These are phyloP conservation scores for Anodontia alba DNA, from an alignment of 2,888 invertebrate species.

Conservation along the genomic window DNA sequence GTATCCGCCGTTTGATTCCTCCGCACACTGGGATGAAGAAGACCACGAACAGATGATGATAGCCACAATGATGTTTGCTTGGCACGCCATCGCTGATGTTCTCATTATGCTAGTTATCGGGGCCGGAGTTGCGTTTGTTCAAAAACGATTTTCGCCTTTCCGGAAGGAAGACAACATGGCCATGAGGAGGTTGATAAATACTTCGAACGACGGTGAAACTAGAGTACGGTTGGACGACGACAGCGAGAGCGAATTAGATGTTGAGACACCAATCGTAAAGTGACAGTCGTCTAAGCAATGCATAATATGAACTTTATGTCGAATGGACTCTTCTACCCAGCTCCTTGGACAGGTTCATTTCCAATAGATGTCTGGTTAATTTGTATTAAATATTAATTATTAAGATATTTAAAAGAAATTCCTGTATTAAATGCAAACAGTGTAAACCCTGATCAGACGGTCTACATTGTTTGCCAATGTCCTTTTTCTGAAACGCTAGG, in stretches of 20 bases:
- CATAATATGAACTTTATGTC: too few species aligned
- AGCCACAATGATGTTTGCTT: slow-evolving; percentile 84
- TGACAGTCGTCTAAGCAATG: too few species aligned
- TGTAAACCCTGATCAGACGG: too few species aligned
- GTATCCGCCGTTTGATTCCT: slow-evolving; percentile 84
- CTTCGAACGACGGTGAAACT: slow-evolving; percentile 72
- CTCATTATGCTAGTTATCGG: slow-evolving; percentile 76
- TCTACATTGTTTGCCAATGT: too few species aligned
- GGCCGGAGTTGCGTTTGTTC: slow-evolving; percentile 69
- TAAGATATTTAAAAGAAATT: too few species aligned
- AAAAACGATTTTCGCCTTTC: slow-evolving; percentile 51
- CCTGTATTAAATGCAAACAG: too few species aligned
- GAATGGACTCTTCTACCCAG: too few species aligned
- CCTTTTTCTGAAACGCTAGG: too few species aligned
- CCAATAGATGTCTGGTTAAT: too few species aligned
- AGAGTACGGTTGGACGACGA: slow-evolving; percentile 71
- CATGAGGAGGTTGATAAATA: slow-evolving; percentile 74
- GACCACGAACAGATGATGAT: slow-evolving; percentile 85
- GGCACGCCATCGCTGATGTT: slow-evolving; percentile 79
- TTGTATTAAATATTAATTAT: too few species aligned
- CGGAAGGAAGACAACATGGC: slow-evolving; percentile 58
- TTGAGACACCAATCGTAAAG: slow-evolving; percentile 59
- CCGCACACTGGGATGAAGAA: slow-evolving; percentile 82
- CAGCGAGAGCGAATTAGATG: slow-evolving; percentile 75
- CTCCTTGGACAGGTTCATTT: too few species aligned